phyloP scores from a whole-genome alignment of 2,888 invertebrate genomes.

The Bimastos eiseni region DNA sequence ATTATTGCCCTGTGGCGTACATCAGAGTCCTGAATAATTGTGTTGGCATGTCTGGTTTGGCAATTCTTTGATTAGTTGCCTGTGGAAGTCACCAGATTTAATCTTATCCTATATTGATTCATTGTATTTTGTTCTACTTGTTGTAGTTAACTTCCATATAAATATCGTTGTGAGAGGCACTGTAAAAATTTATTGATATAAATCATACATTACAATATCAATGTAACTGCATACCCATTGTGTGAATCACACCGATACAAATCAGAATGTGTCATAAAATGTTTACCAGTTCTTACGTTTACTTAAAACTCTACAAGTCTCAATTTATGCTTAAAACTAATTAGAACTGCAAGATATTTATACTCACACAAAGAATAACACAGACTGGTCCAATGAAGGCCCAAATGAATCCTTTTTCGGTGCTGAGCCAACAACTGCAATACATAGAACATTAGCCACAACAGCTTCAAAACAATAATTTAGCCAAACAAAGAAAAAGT shows the following conservation, averaged over 20 bases:
- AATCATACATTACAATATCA: neutral
- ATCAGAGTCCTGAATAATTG: neutral
- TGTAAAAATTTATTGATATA: too few relatives aligned
- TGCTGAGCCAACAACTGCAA: conserved; percentile 78
- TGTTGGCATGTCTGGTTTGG: neutral
- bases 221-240: neutral
- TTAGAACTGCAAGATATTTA: conserved; percentile 71
- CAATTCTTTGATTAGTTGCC: neutral
- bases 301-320: neutral
- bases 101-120: neutral
- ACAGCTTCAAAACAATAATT: neutral
- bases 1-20: neutral
- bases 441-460: neutral
- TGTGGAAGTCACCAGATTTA: neutral
- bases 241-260: neutral
- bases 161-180: too few relatives aligned
- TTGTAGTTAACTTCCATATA: neutral
- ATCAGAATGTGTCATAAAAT: neutral
- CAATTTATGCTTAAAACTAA: neutral
- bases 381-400: conserved; percentile 90
- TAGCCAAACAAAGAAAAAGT: neutral
- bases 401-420: conserved; percentile 85
- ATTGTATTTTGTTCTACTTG: neutral
- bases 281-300: neutral
- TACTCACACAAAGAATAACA: conserved; percentile 70